Base-by-base conservation (phyloP, 2,113 vertebrate species). In the Pseudopipra pipra region DNA sequence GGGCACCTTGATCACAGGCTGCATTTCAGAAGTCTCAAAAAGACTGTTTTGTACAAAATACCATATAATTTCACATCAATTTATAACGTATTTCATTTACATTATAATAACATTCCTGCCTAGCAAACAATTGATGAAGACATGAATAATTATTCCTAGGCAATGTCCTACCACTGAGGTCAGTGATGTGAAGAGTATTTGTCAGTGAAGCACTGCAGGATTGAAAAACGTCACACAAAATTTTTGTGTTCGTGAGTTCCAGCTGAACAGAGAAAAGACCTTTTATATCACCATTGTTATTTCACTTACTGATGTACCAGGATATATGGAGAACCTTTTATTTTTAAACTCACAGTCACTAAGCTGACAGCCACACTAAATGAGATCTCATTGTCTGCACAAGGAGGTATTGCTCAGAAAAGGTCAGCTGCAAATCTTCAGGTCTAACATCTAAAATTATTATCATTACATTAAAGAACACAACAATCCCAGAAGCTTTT, bases 341-440 rank as follows among this genome's bases (percentile, higher is more conserved):
- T 80, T 94, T 96, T 93, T 93, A 72, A 92, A 61, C 58, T 76
- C 85, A 49, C 23, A 61, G 30, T 67, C 68, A 56, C 72, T 84
- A 85, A 90, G 65, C 41, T 85, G 80, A 89, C 73, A 89, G 77
- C 43, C 54, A 65, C 59, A 73, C 67, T 76, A 93, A 89, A 89
- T 79, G 62, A 94, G 54, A 81, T 54, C 62, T 78, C 47, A 55
- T 46, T 95, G 66, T 66, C 67, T 89, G 55, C 31, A 31, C 67
- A 85, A 52, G 37, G 9, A 85, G 52, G 27, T 59, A 47, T 71
- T 92, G 76, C 92, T 93, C 88, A 76, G 62, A 54, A 93, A 93
- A 94, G 72, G 85, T 83, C 68, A 63, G 59, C 54, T 81, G 78
- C 63, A 95, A 89, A 94, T 58, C 67, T 70, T 87, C 54, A 79